Percentiles rank a stretch among this genome's conserved stretches.
These are phyloP conservation scores for Limosa lapponica DNA, from an alignment of 2,797 vertebrate genomes.

Conservation along the genomic window DNA sequence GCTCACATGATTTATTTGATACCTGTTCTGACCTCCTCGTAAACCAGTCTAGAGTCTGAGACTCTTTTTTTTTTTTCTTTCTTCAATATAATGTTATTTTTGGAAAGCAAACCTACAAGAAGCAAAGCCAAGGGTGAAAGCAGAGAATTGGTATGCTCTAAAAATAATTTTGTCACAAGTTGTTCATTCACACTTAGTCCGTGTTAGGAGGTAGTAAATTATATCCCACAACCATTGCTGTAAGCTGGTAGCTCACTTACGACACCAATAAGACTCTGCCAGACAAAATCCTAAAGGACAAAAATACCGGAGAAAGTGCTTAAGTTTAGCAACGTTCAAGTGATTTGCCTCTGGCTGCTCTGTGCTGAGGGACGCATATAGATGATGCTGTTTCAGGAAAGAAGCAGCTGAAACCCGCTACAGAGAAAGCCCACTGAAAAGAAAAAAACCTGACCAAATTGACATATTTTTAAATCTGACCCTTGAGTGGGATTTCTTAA, in stretches of 20 bases:
- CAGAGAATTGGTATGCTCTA: not conserved
- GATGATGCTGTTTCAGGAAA: not conserved
- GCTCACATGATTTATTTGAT: not conserved
- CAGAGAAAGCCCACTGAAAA: not conserved
- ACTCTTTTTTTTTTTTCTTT: fast-evolving
- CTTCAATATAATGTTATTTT: not conserved
- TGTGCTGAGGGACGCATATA: not conserved
- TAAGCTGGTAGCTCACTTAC: not conserved
- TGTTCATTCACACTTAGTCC: conserved; percentile 7
- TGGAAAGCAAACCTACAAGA: not conserved
- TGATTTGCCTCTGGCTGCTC: not conserved
- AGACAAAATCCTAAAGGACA: not conserved
- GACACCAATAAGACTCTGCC: not conserved
- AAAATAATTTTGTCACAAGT: conserved; percentile 32
- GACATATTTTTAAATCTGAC: not conserved
- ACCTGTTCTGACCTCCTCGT: not conserved
- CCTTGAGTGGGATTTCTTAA: conserved; percentile 25
- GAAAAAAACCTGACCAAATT: not conserved
- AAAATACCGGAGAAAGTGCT: not conserved
- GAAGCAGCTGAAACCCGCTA: not conserved
- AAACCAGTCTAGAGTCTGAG: conserved; percentile 7
- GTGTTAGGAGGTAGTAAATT: not conserved
- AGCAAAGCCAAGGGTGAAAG: not conserved
- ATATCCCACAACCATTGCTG: not conserved
- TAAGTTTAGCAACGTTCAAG: not conserved